These are phyloP conservation scores for Euclidia mi DNA, from an alignment of 2,888 invertebrate species.

Conservation along the genomic window DNA sequence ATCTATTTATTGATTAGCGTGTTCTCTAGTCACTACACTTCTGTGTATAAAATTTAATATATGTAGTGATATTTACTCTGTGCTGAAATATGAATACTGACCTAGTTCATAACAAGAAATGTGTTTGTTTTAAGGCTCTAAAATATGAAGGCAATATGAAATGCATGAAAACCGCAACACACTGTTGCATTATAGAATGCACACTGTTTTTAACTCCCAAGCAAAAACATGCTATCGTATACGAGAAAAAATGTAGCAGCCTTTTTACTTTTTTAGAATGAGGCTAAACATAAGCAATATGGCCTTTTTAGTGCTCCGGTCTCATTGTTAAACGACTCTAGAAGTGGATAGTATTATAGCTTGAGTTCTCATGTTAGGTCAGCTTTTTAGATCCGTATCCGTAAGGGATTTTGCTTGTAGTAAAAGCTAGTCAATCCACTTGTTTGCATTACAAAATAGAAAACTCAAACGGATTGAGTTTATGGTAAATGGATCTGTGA, in stretches of 20 bases:
- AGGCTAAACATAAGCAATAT: conserved; percentile 4
- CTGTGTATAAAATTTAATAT: no score
- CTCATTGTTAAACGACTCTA: conserved; percentile 23
- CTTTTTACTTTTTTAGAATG: conserved; percentile 5
- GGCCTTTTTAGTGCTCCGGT: conserved; percentile 8
- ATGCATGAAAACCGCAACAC: neutral
- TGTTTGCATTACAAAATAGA: neutral
- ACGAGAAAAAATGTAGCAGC: neutral
- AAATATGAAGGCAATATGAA: neutral
- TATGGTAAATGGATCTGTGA: neutral
- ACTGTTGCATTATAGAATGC: conserved; percentile 1
- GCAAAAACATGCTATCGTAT: conserved; percentile 2
- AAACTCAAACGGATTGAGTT: neutral
- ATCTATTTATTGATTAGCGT: no score
- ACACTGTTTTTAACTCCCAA: neutral
- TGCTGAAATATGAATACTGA: no score
- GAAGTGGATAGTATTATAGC: conserved; percentile 29
- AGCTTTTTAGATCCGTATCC: conserved; percentile 23
- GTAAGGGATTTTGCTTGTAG: conserved; percentile 19
- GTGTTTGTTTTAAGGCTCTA: neutral
- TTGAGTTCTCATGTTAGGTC: conserved; percentile 12
- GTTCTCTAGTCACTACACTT: no score
- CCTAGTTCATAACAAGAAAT: no score
- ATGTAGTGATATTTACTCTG: no score
- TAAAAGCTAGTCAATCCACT: conserved; percentile 13